Percentiles rank a stretch among this genome's conserved stretches.
Evolutionary conservation across 1,140 invertebrate genomes (phyloP).

Genomic region (Eupeodes corollae): DNA sequence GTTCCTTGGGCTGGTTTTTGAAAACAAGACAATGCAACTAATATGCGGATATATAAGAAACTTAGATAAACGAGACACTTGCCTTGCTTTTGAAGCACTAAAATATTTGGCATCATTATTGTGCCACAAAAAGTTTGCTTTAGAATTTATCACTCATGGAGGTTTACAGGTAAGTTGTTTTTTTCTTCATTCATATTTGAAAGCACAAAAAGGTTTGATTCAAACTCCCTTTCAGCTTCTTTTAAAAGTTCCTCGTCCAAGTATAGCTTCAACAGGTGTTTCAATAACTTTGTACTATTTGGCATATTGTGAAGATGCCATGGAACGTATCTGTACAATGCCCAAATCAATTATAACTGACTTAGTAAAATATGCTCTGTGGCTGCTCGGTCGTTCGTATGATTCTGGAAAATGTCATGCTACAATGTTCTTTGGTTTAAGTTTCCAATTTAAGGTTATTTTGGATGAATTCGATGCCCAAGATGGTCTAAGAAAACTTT

Average conservation of each 20-base stretch:
- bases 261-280: constrained; percentile 89
- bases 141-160: constrained; percentile 81
- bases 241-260: constrained; percentile 79
- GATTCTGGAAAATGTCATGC: constrained; percentile 92
- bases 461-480: constrained; percentile 85
- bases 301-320: constrained; percentile 93
- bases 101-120: constrained; percentile 86
- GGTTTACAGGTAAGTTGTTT: constrained; percentile 56
- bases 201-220: too few species aligned
- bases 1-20: constrained; percentile 83
- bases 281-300: constrained; percentile 94
- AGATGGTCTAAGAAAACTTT: constrained; percentile 83
- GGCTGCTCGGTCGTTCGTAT: constrained; percentile 91
- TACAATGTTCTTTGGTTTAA: constrained; percentile 92
- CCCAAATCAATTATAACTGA: constrained; percentile 65
- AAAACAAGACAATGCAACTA: constrained; percentile 78
- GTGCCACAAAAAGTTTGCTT: constrained; percentile 95
- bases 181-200: neutral
- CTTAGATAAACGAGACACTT: constrained; percentile 74
- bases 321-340: constrained; percentile 86
- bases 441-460: constrained; percentile 84
- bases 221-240: constrained; percentile 50
- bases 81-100: constrained; percentile 87
- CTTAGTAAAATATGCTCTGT: constrained; percentile 77
- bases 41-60: constrained; percentile 87